Conservation (phyloP, 2,113 vertebrate species). For the Felis chaus region DNA sequence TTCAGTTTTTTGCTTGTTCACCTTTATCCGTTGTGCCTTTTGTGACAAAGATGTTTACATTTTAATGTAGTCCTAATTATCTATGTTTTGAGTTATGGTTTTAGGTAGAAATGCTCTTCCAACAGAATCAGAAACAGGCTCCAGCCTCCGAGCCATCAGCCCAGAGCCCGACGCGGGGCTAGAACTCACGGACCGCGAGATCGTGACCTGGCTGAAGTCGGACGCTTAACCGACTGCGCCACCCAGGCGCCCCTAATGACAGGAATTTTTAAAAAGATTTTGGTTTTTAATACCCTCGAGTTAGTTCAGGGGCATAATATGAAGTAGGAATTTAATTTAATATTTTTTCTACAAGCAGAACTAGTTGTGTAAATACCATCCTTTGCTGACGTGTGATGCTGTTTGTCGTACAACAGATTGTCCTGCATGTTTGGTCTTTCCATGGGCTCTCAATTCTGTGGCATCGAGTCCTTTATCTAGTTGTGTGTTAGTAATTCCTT, state of each 20-base stretch:
- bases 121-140: no score
- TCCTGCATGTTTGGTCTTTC: not conserved
- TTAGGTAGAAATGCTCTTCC: not conserved
- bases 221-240: no score
- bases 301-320: not conserved
- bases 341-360: not conserved
- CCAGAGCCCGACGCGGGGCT: no score
- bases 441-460: not conserved
- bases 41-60: not conserved
- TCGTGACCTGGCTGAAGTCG: no score
- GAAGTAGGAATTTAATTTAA: not conserved
- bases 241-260: not conserved
- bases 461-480: not conserved
- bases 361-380: not conserved
- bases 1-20: not conserved
- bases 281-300: not conserved
- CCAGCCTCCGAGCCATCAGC: no score
- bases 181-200: no score
- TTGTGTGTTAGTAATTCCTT: not conserved
- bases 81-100: not conserved
- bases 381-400: not conserved
- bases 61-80: not conserved
- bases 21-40: not conserved
- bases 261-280: not conserved
- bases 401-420: not conserved